Evolutionary conservation across 2,888 invertebrate species (phyloP).

Genomic region (Macaria liturata): DNA sequence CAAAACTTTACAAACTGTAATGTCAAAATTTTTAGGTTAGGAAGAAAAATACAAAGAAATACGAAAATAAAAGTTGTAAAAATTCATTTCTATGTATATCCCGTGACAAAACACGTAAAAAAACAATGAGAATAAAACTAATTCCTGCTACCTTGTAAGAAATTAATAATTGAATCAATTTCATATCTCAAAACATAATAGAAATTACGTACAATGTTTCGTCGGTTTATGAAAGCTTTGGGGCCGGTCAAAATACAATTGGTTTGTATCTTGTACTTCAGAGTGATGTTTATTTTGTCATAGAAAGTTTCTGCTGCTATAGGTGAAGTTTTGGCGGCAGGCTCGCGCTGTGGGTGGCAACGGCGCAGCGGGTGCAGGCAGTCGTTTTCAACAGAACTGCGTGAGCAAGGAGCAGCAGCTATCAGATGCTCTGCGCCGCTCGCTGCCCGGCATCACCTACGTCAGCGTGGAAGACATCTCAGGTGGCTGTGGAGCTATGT

Average conservation of each 20-base stretch:
- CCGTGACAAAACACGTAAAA: too few species aligned
- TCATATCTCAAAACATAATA: too few species aligned
- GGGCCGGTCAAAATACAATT: constrained; percentile 60
- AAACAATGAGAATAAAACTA: too few species aligned
- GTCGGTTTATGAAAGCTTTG: constrained; percentile 59
- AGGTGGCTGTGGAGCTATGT: constrained; percentile 93
- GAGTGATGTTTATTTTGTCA: not conserved
- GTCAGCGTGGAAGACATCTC: constrained; percentile 89
- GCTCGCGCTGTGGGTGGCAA: constrained; percentile 48
- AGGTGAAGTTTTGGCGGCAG: constrained; percentile 32
- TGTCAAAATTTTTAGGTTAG: too few species aligned
- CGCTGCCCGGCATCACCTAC: constrained; percentile 85
- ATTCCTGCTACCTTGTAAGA: too few species aligned
- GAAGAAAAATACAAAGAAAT: too few species aligned
- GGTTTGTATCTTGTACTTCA: constrained; percentile 43
- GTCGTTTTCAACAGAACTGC: constrained; percentile 60
- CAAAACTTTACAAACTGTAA: too few species aligned
- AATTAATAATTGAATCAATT: too few species aligned
- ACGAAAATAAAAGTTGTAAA: too few species aligned
- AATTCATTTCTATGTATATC: too few species aligned
- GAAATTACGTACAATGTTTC: constrained; percentile 55
- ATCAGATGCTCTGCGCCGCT: constrained; percentile 55
- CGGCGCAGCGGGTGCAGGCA: constrained; percentile 38
- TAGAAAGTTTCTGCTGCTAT: too few species aligned
- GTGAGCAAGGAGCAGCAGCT: constrained; percentile 67